phyloP scores from a whole-genome alignment of 1,140 invertebrate genomes.

The Papilio glaucus region DNA sequence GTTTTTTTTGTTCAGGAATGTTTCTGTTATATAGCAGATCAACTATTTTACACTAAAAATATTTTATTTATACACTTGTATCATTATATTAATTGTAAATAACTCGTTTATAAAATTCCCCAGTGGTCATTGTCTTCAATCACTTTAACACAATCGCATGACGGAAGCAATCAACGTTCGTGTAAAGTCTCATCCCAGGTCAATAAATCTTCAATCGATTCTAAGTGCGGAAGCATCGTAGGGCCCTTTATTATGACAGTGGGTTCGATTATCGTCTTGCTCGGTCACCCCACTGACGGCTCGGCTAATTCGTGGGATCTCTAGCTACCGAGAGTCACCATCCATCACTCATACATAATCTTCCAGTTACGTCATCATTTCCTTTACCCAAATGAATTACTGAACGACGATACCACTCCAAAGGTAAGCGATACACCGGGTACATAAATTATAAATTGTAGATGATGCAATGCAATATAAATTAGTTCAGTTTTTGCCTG shows the following conservation, averaged over 20 bases:
- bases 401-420: not conserved
- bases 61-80: too few species aligned
- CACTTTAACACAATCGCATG: not conserved
- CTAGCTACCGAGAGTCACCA: not conserved
- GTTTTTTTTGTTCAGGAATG: too few species aligned
- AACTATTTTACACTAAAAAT: too few species aligned
- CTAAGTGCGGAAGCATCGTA: slow-evolving; percentile 23
- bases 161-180: too few species aligned
- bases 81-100: too few species aligned
- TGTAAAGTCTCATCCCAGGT: not conserved
- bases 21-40: too few species aligned
- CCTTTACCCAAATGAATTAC: slow-evolving; percentile 23
- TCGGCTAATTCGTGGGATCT: slow-evolving; percentile 16
- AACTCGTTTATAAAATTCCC: not conserved
- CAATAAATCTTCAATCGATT: slow-evolving; percentile 29
- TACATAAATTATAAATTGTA: not conserved
- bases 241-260: slow-evolving; percentile 31
- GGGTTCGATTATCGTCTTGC: slow-evolving; percentile 15
- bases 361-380: slow-evolving; percentile 24
- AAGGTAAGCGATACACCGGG: slow-evolving; percentile 18
- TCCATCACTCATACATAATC: slow-evolving; percentile 30
- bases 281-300: not conserved
- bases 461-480: not conserved
- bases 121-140: not conserved
- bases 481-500: too few species aligned